Evolutionary conservation across 2,113 vertebrate genomes (phyloP).

Genomic region (Melierax canorus): DNA sequence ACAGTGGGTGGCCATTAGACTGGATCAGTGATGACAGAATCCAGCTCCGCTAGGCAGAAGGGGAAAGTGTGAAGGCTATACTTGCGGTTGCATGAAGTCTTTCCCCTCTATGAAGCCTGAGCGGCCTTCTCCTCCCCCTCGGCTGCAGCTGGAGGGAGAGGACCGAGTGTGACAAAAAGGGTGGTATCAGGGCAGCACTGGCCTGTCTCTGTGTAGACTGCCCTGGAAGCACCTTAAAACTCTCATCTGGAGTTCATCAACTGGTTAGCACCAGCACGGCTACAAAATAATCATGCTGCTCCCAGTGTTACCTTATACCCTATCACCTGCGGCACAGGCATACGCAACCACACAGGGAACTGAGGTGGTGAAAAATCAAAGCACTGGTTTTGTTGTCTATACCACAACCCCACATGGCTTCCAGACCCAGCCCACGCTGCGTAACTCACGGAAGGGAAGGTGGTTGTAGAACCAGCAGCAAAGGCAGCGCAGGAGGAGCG

Average conservation of each 20-base stretch:
- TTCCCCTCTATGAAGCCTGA: background rate
- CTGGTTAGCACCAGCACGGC: background rate
- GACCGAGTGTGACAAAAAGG: background rate
- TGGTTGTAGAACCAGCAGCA: background rate
- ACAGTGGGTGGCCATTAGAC: background rate
- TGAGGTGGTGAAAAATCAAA: rapidly evolving
- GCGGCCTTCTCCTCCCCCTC: background rate
- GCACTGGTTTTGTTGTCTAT: rapidly evolving
- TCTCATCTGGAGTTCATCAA: background rate
- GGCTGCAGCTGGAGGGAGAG: background rate
- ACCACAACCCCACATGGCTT: rapidly evolving
- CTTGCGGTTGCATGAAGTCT: background rate
- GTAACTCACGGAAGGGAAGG: rapidly evolving
- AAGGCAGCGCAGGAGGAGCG: rapidly evolving
- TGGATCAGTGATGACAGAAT: background rate
- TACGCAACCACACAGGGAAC: rapidly evolving
- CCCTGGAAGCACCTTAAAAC: background rate
- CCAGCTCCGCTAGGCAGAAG: background rate
- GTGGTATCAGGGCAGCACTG: background rate
- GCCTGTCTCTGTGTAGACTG: background rate
- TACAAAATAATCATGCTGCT: background rate
- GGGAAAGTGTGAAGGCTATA: background rate
- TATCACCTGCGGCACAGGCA: background rate
- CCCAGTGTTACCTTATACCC: too few species aligned
- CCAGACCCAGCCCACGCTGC: rapidly evolving